Evolutionary conservation across 2,113 vertebrate species (phyloP), one percentile per base, ranked within the genome.

Genomic region (Hippoglossus stenolepis): DNA sequence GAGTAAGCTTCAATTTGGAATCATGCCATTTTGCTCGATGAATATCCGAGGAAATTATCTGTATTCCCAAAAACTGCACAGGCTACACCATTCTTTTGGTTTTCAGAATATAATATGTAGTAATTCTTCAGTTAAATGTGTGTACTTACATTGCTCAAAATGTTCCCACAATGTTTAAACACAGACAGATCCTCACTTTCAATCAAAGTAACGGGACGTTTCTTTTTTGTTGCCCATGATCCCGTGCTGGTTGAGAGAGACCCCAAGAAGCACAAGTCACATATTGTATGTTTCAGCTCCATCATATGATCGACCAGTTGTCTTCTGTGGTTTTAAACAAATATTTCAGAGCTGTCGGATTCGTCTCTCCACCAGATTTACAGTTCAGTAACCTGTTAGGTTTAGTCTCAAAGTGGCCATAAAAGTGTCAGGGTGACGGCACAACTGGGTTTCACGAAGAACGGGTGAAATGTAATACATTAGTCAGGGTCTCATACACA

Each of bases 391-490:
- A 87, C 35, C 68, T 65, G 73, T 70, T 63, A 66, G 53, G 12
- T 81, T 78, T 43, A 38, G 43, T 82, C 77, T 57, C 43, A 71
- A 14, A 51, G 28, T 38, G 63, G 61, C 78, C 20, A 20, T 82
- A 71, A 87, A 87, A 38, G 5, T 73, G 84, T 87, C 84, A 74
- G 43, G 51, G 26, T 70, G 77, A 72, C 0, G 7, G 66, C 45
- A 63, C 53, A 68, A 57, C 47, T 54, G 51, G 70, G 45, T 63
- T 10, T 68, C 40, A 61, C 23, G 47, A 58, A 24, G 53, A 61
- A 61, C 56, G 38, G 70, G 53, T 23, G 51, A 79, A 79, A 49
- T 65, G 59, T 82, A 58, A 75, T 76, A 35, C 67, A 86, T 82
- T 60, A 83, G 67, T 69, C 53, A 49, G 64, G 76, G 72, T 75